Conservation (phyloP, 2,113 vertebrate genomes). For the Oreochromis spilurus region DNA sequence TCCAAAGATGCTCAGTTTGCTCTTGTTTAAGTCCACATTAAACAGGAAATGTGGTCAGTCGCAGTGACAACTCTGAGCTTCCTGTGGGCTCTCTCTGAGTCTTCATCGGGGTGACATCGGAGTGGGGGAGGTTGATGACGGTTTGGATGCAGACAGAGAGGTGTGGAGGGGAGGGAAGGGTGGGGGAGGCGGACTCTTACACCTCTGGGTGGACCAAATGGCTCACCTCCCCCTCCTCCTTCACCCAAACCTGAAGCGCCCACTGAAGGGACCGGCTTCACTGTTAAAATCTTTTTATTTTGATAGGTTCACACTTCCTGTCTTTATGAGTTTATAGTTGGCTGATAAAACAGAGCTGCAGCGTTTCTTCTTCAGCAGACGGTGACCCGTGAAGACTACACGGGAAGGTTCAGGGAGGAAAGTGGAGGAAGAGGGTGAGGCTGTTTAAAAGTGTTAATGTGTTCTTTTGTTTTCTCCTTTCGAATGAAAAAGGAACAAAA, state of each 20-base stretch:
- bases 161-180: not conserved
- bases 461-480: not conserved
- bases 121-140: not conserved
- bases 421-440: not conserved
- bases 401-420: not conserved
- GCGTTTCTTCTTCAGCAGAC: not conserved
- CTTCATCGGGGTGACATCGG: accelerated
- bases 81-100: not conserved
- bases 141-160: not conserved
- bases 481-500: not conserved
- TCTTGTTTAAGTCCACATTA: not conserved
- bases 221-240: not conserved
- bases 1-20: not conserved
- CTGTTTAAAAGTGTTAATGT: not conserved
- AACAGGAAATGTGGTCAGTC: not conserved
- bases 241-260: not conserved
- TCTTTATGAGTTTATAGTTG: not conserved
- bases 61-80: not conserved
- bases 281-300: not conserved
- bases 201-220: constrained; percentile 18
- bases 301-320: not conserved
- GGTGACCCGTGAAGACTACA: not conserved
- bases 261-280: not conserved
- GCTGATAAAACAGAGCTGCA: not conserved
- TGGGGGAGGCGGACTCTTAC: not conserved